phyloP scores from a whole-genome alignment of 2,113 vertebrate genomes.

The Channa argus region DNA sequence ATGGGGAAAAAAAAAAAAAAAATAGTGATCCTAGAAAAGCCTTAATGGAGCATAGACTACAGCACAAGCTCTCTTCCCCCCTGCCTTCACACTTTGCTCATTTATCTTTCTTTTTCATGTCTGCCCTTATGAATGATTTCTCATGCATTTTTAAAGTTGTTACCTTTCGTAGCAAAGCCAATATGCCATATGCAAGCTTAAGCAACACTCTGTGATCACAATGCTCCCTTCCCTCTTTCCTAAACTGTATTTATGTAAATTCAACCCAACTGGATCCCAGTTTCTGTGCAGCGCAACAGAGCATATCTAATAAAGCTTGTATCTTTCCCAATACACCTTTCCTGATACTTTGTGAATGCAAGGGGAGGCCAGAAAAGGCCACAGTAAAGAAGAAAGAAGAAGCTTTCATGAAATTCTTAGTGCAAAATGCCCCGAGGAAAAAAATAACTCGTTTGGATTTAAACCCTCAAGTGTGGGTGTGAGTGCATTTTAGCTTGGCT shows the following conservation, averaged over 20 bases:
- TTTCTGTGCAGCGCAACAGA: neutral
- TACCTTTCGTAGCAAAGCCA: constrained; percentile 29
- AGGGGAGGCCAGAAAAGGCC: neutral
- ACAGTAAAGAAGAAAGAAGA: neutral
- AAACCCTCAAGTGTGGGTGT: constrained; percentile 18
- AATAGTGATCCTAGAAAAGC: constrained; percentile 43
- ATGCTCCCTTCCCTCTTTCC: neutral
- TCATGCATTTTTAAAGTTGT: constrained; percentile 43
- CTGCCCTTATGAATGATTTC: constrained; percentile 39
- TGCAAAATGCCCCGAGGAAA: constrained; percentile 14
- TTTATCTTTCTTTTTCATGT: constrained; percentile 51
- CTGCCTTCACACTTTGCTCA: constrained; percentile 34
- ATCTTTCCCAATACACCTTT: constrained; percentile 14
- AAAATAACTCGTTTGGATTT: constrained; percentile 1
- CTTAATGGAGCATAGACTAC: constrained; percentile 59
- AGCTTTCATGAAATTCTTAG: constrained; percentile 33
- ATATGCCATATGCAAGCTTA: constrained; percentile 39
- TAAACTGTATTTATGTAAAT: constrained; percentile 31
- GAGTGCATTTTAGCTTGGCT: constrained; percentile 26
- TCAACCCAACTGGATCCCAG: constrained; percentile 5
- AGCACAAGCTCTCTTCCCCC: constrained; percentile 28
- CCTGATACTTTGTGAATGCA: constrained; percentile 10
- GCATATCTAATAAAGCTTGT: constrained; percentile 2
- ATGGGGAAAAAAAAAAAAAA: constrained; percentile 37
- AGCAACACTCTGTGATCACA: constrained; percentile 16